Percentiles rank a stretch among this genome's conserved stretches.
Evolutionary conservation across 2,888 invertebrate species (phyloP).

Genomic region (Liopterus haemorrhoidalis): DNA sequence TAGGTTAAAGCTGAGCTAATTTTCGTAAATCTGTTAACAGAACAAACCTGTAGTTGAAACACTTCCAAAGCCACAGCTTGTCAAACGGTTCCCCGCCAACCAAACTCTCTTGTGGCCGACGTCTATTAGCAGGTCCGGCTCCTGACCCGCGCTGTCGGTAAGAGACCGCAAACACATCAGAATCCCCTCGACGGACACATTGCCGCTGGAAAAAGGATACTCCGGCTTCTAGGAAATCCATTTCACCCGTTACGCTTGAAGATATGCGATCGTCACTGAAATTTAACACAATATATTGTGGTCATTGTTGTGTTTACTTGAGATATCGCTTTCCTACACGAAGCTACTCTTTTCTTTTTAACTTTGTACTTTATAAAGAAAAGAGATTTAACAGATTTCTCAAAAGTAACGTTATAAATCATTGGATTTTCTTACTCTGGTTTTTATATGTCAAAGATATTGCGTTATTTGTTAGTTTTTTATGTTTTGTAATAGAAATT

Average conservation of each 20-base stretch:
- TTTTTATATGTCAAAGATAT: no score
- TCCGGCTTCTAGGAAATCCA: conserved; percentile 59
- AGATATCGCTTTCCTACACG: no score
- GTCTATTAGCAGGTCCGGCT: conserved; percentile 37
- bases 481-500: no score
- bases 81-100: conserved; percentile 56
- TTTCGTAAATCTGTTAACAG: conserved; percentile 37
- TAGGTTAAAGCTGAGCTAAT: not conserved
- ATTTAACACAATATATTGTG: no score
- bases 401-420: no score
- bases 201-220: conserved; percentile 54
- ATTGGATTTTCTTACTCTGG: no score
- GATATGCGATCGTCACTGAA: conserved; percentile 40
- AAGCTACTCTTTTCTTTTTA: no score
- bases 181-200: conserved; percentile 52
- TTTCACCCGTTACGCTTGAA: conserved; percentile 39
- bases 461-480: no score
- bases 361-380: no score
- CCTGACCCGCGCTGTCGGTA: conserved; percentile 53
- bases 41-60: conserved; percentile 65
- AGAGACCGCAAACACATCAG: conserved; percentile 47
- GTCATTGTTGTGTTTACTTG: no score
- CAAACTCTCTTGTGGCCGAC: conserved; percentile 51
- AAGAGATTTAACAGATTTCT: no score
- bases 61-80: conserved; percentile 62